phyloP scores from a whole-genome alignment of 1,140 invertebrate species.

The Drosophila pseudoobscura region DNA sequence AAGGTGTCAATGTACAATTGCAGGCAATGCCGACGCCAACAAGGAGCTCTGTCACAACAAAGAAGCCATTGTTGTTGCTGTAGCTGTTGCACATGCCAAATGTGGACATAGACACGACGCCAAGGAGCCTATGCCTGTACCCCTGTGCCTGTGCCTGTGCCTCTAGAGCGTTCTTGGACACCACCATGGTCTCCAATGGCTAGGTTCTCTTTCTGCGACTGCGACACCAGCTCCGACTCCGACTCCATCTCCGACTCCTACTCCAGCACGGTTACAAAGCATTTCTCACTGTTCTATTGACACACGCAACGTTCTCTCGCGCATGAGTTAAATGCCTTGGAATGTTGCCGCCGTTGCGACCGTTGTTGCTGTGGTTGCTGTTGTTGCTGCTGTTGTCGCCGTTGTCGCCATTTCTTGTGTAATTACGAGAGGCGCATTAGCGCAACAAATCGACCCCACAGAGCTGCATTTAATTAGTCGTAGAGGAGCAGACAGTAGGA shows the following conservation, averaged over 20 bases:
- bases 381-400: constrained; percentile 14
- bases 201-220: background rate
- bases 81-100: constrained; percentile 71
- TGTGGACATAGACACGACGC: constrained; percentile 69
- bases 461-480: constrained; percentile 75
- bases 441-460: constrained; percentile 75
- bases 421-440: constrained; percentile 72
- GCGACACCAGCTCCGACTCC: background rate
- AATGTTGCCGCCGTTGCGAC: constrained; percentile 61
- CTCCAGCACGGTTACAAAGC: constrained; percentile 42
- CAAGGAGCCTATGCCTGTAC: constrained; percentile 49
- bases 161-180: no score
- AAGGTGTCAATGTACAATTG: constrained; percentile 80
- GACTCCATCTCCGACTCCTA: background rate
- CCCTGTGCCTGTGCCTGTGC: background rate
- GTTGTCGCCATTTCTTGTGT: constrained; percentile 50
- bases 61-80: constrained; percentile 70
- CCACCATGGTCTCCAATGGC: no score
- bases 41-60: constrained; percentile 57
- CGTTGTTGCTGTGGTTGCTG: background rate
- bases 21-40: constrained; percentile 32
- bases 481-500: background rate
- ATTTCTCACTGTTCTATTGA: constrained; percentile 70
- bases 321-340: constrained; percentile 62
- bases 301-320: constrained; percentile 60